phyloP scores from a whole-genome alignment of 2,113 vertebrate species.

The Collichthys lucidus region DNA sequence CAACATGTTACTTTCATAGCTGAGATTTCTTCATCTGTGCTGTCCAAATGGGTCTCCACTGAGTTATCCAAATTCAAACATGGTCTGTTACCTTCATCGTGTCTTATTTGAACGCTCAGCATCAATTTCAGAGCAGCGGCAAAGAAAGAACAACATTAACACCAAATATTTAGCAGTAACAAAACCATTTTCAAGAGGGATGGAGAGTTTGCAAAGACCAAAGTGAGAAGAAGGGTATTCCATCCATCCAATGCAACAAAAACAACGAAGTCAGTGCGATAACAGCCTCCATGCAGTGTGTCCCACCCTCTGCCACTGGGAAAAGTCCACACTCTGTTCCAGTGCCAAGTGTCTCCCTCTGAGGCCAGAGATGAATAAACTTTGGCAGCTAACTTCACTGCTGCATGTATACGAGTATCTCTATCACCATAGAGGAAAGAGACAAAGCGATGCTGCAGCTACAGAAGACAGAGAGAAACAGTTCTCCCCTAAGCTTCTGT shows the following conservation, averaged over 20 bases:
- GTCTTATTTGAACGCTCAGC: not conserved
- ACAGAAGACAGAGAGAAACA: slow-evolving; percentile 21
- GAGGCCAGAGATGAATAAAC: slow-evolving; percentile 59
- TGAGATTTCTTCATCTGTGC: not conserved
- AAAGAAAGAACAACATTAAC: not conserved
- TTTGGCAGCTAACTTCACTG: slow-evolving; percentile 37
- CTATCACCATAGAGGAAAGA: slow-evolving; percentile 25
- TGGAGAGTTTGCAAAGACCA: not conserved
- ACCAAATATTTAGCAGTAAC: not conserved
- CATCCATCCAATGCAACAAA: slow-evolving; percentile 18
- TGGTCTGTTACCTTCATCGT: not conserved
- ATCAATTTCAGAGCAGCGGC: not conserved
- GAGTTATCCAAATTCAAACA: not conserved
- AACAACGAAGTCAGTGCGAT: slow-evolving; percentile 30
- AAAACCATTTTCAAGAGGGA: slow-evolving; percentile 8
- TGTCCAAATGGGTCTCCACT: not conserved
- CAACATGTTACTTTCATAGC: not conserved
- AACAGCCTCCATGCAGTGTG: slow-evolving; percentile 24
- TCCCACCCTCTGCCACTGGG: slow-evolving; percentile 36
- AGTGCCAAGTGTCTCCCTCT: slow-evolving; percentile 61
- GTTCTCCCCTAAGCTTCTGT: slow-evolving; percentile 32
- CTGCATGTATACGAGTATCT: slow-evolving; percentile 37
- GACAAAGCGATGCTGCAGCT: slow-evolving; percentile 16
- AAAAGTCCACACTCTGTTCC: slow-evolving; percentile 58
- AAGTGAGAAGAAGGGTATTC: not conserved